Evolutionary conservation across 1,140 invertebrate species (phyloP), one percentile per base, ranked within the genome.

Genomic region (Lordiphosa collinella): DNA sequence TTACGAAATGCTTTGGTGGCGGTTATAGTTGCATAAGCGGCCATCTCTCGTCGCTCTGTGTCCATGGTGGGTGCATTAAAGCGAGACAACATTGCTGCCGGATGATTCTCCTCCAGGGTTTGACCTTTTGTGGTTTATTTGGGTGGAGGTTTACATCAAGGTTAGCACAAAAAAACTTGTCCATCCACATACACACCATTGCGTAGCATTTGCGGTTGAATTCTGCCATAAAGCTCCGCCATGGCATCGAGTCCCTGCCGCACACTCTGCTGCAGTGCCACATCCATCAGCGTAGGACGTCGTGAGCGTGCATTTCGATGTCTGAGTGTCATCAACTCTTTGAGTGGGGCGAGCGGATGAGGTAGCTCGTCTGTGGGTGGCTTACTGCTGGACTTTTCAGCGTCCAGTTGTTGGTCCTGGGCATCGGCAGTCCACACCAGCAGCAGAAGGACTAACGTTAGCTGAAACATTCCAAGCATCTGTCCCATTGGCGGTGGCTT

Each of bases 1-100:
- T 88, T 79, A 13, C 74, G 71, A 52, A 89, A 87, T 16, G 82
- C 87, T 69, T 89, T 89, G 47, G 88, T 67, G 14, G 88, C 86
- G 47, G 69, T 62, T 16, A 89, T 64, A 11, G 78, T 84, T 11
- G 88, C 88, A 69, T 85, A 89, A 46, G 88, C 88, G 29, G 88
- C 85, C 87, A 86, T 87, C 50, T 87, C 78, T 34, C 69, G 43
- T 3, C 62, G 51, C 12, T 74, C 66, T 9, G 80, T 67, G 25
- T 85, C 88, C 34, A 50, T 46, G 32, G 61, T 62, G 16, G 88
- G 82, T 14, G 74, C 88, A 67, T 88, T 89, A 51, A 89, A 89
- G 53, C 76, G 71, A 5, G 85, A 74, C 5, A 89, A 62, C 44
- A 88, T 52, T 1, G 86, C 82, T 29, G 85, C 88, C 11, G 88